Base-by-base conservation (phyloP, 2,113 vertebrate genomes). In the Amia ocellicauda region DNA sequence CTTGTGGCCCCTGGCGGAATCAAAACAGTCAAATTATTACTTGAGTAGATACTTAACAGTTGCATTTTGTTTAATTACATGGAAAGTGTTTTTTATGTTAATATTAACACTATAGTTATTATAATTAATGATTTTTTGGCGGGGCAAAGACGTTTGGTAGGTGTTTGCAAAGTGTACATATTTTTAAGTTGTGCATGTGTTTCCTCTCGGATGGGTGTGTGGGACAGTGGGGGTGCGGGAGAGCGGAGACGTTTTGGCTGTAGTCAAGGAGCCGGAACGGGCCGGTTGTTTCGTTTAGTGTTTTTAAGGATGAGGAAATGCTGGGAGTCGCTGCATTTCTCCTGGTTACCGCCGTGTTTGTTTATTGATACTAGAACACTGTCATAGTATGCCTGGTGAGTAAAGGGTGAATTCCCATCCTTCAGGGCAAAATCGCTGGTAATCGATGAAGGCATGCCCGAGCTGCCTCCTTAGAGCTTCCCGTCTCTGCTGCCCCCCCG, bases 241-340 rank as follows among this genome's bases (percentile, higher is more conserved):
- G 71, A 67, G 52, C 36, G 69, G 64, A 53, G 58, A 53, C 36
- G 52, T 62, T 41, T 43, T n/a, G 59, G 64, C 70, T 76, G 66
- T 80, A 55, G 70, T 76, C 72, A 76, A 84, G 78, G 73, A 88
- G 88, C 85, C 87, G n/a, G n/a, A n/a, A n/a, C n/a, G n/a, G n/a
- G n/a, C n/a, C n/a, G n/a, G n/a, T n/a, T n/a, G n/a, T n/a, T n/a
- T n/a, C n/a, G n/a, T n/a, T n/a, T n/a, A n/a, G n/a, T n/a, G n/a
- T n/a, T n/a, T n/a, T n/a, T n/a, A n/a, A n/a, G n/a, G n/a, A n/a
- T n/a, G n/a, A n/a, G n/a, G n/a, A n/a, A n/a, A n/a, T n/a, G n/a
- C n/a, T n/a, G n/a, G n/a, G n/a, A n/a, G n/a, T n/a, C n/a, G n/a
- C n/a, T n/a, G n/a, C n/a, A n/a, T n/a, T n/a, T n/a, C n/a, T n/a